A percentile compares a stretch with the other conserved stretches of the same genome.
Conservation (phyloP, 2,888 invertebrate species). For the Diloba caeruleocephala region DNA sequence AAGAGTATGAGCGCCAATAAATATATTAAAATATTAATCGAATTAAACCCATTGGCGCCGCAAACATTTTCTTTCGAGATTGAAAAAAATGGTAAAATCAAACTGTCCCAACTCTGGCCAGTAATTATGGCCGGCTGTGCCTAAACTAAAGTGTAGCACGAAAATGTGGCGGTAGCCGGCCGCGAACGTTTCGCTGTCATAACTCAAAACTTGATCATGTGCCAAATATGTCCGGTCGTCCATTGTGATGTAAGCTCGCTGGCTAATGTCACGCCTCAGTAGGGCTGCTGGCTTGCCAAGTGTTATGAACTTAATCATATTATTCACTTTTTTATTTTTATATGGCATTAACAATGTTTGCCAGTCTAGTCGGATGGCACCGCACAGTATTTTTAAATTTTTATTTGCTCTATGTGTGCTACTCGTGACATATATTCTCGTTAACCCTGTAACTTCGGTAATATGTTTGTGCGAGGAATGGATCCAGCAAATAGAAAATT, state of each 20-base stretch:
- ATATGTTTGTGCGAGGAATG: too few species aligned
- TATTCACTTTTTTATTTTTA: conserved; percentile 1
- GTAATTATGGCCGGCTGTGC: conserved; percentile 13
- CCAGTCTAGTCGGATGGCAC: conserved; percentile 3
- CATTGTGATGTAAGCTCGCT: conserved; percentile 36
- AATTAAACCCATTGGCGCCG: too few species aligned
- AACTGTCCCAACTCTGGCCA: conserved; percentile 4
- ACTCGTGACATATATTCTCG: too few species aligned
- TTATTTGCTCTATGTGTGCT: too few species aligned
- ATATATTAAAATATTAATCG: too few species aligned
- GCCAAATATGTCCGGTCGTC: conserved; percentile 42
- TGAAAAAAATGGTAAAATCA: too few species aligned
- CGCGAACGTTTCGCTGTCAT: conserved; percentile 21
- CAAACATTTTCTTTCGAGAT: too few species aligned
- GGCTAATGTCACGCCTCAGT: conserved; percentile 34
- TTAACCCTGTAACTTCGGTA: too few species aligned
- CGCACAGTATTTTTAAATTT: too few species aligned
- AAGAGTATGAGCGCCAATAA: too few species aligned
- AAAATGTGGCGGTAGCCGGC: conserved; percentile 30
- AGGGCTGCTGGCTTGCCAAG: conserved; percentile 30
- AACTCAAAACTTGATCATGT: conserved; percentile 50
- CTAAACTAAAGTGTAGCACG: conserved; percentile 15
- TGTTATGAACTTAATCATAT: conserved; percentile 23
- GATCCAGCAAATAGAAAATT: too few species aligned
- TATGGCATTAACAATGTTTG: conserved; percentile 13